These are phyloP conservation scores for Halictus rubicundus DNA, from an alignment of 1,140 invertebrate genomes.

Conservation along the genomic window DNA sequence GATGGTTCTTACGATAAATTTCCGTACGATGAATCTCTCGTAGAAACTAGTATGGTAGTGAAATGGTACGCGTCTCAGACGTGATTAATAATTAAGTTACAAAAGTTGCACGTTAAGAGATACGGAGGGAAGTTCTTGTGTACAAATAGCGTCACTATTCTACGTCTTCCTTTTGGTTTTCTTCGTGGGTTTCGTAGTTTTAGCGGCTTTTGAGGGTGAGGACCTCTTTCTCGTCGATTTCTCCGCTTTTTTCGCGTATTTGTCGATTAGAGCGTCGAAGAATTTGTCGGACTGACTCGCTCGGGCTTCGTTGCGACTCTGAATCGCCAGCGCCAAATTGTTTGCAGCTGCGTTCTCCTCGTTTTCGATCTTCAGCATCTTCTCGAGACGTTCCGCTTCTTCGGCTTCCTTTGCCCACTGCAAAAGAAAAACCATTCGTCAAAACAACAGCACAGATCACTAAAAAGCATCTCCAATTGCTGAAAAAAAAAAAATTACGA, in stretches of 20 bases:
- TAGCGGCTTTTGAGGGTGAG: slow-evolving; percentile 38
- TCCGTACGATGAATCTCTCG: neutral
- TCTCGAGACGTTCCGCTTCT: slow-evolving; percentile 73
- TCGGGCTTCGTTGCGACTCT: slow-evolving; percentile 72
- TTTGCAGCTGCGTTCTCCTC: slow-evolving; percentile 69
- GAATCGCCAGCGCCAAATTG: slow-evolving; percentile 72
- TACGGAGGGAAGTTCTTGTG: neutral
- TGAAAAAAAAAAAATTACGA: no score
- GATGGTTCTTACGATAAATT: neutral
- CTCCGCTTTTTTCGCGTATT: slow-evolving; percentile 72
- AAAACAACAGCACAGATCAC: neutral
- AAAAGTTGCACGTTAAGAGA: slow-evolving; percentile 36
- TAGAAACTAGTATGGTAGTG: neutral
- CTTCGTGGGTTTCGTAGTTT: slow-evolving; percentile 37
- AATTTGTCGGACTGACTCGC: slow-evolving; percentile 71
- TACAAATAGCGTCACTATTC: neutral
- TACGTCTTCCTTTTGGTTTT: slow-evolving; percentile 70
- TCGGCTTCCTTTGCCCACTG: slow-evolving; percentile 78
- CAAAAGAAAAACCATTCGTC: slow-evolving; percentile 26
- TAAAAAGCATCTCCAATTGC: no score
- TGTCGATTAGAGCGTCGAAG: slow-evolving; percentile 77
- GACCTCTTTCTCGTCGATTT: slow-evolving; percentile 64
- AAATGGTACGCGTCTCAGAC: neutral
- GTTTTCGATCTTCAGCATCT: slow-evolving; percentile 72
- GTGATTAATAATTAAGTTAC: slow-evolving; percentile 38